These are phyloP conservation scores for Lingula anatina DNA, from an alignment of 2,888 invertebrate genomes.

Conservation along the genomic window DNA sequence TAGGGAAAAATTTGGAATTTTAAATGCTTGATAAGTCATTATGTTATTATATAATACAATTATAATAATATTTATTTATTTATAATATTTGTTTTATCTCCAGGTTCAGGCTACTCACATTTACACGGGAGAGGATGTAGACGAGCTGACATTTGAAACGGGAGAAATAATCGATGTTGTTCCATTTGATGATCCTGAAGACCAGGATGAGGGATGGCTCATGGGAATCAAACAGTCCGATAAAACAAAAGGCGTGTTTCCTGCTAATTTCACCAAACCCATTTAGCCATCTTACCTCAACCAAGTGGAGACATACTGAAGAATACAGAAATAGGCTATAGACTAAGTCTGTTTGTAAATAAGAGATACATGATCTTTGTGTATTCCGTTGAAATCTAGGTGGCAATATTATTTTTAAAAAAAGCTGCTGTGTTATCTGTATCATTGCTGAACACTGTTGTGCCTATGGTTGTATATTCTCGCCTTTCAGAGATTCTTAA, in stretches of 20 bases:
- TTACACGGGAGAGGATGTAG: conserved; percentile 91
- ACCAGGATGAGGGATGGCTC: conserved; percentile 99
- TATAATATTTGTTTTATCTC: background rate
- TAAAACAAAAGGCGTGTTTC: conserved; percentile 93
- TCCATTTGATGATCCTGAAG: conserved; percentile 94
- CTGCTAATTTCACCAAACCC: conserved; percentile 94
- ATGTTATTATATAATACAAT: background rate
- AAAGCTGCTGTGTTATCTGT: no score
- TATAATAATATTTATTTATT: background rate
- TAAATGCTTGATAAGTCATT: background rate
- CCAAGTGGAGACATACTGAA: no score
- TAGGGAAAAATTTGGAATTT: no score
- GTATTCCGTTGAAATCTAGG: no score
- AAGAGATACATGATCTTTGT: no score
- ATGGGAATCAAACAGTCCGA: conserved; percentile 88
- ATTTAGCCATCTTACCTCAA: conserved; percentile 54
- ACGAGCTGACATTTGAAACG: conserved; percentile 92
- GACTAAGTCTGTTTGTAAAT: no score
- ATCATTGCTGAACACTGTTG: no score
- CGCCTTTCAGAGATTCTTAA: no score
- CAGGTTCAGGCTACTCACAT: conserved; percentile 90
- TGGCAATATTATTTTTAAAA: no score
- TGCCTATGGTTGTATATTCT: no score
- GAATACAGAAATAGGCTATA: no score
- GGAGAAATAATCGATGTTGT: conserved; percentile 91